Evolutionary conservation across 2,888 invertebrate species (phyloP).

Genomic region (Mesodorylaimus sp.): DNA sequence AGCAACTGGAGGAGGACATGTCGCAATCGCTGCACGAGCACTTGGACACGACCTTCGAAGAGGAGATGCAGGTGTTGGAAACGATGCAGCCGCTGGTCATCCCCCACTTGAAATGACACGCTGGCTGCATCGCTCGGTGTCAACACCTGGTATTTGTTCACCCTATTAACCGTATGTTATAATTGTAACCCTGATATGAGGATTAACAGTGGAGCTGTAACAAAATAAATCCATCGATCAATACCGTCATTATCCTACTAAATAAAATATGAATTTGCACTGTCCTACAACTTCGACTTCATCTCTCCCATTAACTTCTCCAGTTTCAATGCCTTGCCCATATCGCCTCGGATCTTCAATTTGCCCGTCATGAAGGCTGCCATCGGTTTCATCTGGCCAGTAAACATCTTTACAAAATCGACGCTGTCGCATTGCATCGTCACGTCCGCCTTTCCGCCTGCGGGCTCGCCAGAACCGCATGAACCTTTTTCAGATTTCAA

Average conservation of each 20-base stretch:
- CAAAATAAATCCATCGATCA: too few relatives aligned
- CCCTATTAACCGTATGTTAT: too few relatives aligned
- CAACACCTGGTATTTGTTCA: too few relatives aligned
- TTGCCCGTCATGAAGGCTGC: constrained; percentile 90
- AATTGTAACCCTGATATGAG: too few relatives aligned
- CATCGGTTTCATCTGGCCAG: constrained; percentile 69
- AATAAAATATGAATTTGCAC: too few relatives aligned
- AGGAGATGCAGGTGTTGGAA: background rate
- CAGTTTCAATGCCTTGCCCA: constrained; percentile 81
- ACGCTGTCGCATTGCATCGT: constrained; percentile 56
- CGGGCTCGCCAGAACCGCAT: constrained; percentile 57
- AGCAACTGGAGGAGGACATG: background rate
- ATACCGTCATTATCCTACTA: too few relatives aligned
- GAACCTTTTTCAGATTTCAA: constrained; percentile 64
- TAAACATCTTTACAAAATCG: constrained; percentile 38
- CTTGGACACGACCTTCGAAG: background rate
- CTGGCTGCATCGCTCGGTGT: too few relatives aligned
- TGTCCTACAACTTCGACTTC: constrained; percentile 6
- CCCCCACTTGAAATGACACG: background rate
- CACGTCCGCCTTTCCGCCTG: constrained; percentile 51
- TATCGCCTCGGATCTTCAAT: constrained; percentile 72
- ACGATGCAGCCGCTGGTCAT: background rate
- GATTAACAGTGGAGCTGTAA: too few relatives aligned
- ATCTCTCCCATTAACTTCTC: constrained; percentile 56
- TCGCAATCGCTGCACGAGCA: background rate